Conservation (phyloP, 35 echinoderm and acorn worm species). For the Heliocidaris erythrogramma region DNA sequence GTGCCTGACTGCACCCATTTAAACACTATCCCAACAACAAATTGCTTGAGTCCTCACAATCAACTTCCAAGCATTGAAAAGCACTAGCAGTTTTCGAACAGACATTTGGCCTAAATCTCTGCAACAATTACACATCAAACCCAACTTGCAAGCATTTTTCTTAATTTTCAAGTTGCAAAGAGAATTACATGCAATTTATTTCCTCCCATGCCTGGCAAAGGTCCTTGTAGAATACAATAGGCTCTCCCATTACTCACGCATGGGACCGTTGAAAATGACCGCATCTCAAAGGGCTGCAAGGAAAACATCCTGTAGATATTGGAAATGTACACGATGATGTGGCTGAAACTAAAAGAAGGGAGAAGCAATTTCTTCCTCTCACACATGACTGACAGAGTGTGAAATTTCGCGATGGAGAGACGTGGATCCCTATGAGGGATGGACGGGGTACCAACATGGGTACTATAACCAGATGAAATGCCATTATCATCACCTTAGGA, state of each 20-base stretch:
- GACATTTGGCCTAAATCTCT: not conserved
- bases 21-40: too few species aligned
- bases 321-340: not conserved
- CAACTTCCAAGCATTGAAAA: too few species aligned
- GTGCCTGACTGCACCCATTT: too few species aligned
- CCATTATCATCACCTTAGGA: not conserved
- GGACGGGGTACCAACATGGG: not conserved
- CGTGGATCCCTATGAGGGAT: not conserved
- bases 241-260: not conserved
- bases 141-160: not conserved
- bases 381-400: conserved; percentile 16
- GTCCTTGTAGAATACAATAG: conserved; percentile 3
- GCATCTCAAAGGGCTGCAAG: not conserved
- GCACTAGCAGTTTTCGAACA: not conserved
- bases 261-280: not conserved
- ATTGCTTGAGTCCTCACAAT: too few species aligned
- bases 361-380: conserved; percentile 11
- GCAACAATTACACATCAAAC: not conserved
- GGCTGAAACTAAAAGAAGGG: not conserved
- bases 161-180: not conserved
- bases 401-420: not conserved
- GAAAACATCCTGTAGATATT: not conserved
- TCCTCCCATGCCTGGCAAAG: not conserved
- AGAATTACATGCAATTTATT: not conserved
- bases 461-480: not conserved